Evolutionary conservation across 2,113 vertebrate species (phyloP).

Genomic region (Columbina picui): DNA sequence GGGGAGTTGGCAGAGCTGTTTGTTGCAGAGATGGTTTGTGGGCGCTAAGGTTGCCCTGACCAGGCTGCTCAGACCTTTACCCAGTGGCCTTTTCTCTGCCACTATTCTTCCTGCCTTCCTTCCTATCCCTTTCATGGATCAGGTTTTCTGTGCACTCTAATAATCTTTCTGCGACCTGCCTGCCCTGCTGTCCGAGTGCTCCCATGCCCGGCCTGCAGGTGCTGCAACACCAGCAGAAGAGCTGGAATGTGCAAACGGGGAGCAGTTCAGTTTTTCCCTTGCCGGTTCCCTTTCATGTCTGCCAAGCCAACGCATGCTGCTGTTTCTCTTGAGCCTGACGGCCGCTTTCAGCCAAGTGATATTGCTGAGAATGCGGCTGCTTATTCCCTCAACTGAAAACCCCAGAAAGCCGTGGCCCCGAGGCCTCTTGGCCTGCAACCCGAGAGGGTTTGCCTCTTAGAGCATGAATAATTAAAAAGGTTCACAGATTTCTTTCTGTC

Average conservation of each 20-base stretch:
- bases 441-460: conserved; percentile 15
- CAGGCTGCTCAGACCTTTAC: neutral
- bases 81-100: neutral
- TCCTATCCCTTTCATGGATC: neutral
- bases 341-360: neutral
- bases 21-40: accelerated
- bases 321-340: neutral
- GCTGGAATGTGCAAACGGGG: neutral
- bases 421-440: conserved; percentile 15
- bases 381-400: neutral
- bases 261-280: neutral
- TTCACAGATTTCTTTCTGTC: conserved; percentile 44
- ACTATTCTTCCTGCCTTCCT: neutral
- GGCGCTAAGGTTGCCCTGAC: neutral
- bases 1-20: neutral
- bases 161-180: accelerated
- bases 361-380: neutral
- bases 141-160: neutral
- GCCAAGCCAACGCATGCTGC: neutral
- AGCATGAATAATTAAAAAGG: conserved; percentile 56
- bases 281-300: neutral
- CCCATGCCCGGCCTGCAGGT: neutral
- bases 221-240: neutral
- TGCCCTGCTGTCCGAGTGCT: neutral
- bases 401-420: neutral